phyloP scores from a whole-genome alignment of 2,113 vertebrate species.

The Salminus brasiliensis region DNA sequence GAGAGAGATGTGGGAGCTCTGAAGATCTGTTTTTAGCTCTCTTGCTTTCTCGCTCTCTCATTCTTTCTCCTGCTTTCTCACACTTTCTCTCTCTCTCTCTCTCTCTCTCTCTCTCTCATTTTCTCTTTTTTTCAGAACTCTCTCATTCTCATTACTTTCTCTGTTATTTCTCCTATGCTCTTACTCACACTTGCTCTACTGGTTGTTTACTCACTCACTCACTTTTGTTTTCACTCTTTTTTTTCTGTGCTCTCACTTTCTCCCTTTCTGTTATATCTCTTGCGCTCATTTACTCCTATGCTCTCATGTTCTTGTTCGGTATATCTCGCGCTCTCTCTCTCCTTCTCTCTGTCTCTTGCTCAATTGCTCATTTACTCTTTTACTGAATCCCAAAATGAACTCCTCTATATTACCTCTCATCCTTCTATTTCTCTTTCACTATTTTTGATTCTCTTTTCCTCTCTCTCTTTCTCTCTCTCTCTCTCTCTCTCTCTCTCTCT shows the following conservation, averaged over 20 bases:
- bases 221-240: neutral
- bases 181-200: neutral
- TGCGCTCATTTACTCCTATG: too few relatives aligned
- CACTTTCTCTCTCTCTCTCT: neutral
- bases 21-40: neutral
- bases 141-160: neutral
- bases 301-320: neutral
- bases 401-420: neutral
- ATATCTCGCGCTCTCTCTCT: neutral
- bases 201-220: too few relatives aligned
- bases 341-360: neutral
- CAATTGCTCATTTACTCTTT: neutral
- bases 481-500: slow-evolving; percentile 8
- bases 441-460: neutral
- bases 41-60: neutral
- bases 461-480: slow-evolving; percentile 58
- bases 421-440: neutral
- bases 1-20: neutral
- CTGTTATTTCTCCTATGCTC: neutral
- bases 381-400: too few relatives aligned
- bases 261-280: slow-evolving; percentile 3
- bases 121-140: slow-evolving; percentile 53
- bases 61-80: neutral
- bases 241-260: neutral
- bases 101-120: neutral